Evolutionary conservation across 2,888 invertebrate species (phyloP), one percentile per base, ranked within the genome.

Genomic region (Drosophila kokeensis): DNA sequence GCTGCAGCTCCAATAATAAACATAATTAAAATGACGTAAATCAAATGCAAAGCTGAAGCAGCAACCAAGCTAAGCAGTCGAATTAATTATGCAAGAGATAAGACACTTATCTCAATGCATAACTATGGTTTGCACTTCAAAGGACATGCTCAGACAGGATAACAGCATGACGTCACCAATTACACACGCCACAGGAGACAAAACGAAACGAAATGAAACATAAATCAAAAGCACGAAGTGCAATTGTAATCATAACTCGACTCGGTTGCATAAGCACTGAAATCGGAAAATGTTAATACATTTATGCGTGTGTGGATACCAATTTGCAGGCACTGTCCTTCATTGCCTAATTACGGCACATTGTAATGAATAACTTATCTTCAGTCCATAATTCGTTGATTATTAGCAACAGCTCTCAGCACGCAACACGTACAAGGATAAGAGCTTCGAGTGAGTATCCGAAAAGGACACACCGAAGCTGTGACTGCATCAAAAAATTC

Each of bases 341-440:
- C 42, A 40, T 5, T 49, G 62, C 48, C 67, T 83, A 80, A 86
- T 78, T 83, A 86, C 57, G 30, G 29, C 21, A 49, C 27, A 48
- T 40, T 67, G 38, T 65, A 66, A 79, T 77, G 79, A 79, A 76
- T 82, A 73, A 24, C 15, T 24, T 61, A 68, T 58, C 34, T 60
- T 32, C 30, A 27, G 75, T 60, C 38, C 80, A 78, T 71, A 76
- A 82, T 63, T 75, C 42, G 68, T 54, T 32, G 45, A 48, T 38
- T 58, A 58, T 18, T 18, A 50, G 58, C 38, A 69, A 36, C 64
- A n/a, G 42, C 42, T 11, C 21, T 42, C 48, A 38, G 40, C 68
- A 58, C 62, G 82, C 82, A 84, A 84, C 85, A 82, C 15, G 24
- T 15, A 24, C 24, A 8, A 15, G 45, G 73, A 76, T 67, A 36